Evolutionary conservation across 2,797 vertebrate genomes (phyloP).

Genomic region (Avahi laniger): DNA sequence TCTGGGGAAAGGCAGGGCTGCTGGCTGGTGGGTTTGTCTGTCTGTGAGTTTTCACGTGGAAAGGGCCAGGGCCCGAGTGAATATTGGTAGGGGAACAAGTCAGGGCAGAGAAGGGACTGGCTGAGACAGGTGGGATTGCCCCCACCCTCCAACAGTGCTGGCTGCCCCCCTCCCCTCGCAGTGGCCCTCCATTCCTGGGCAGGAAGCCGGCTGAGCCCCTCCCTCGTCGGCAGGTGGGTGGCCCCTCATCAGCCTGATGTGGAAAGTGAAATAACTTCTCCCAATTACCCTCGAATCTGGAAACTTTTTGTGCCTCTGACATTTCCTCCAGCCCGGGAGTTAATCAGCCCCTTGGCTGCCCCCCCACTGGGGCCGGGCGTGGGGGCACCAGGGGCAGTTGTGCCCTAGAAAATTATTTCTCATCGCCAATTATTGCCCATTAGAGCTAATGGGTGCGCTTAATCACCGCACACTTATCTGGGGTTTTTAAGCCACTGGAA

Average conservation of each 20-base stretch:
- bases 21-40: too few species aligned
- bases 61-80: neutral
- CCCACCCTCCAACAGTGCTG: neutral
- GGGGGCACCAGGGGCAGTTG: constrained; percentile 70
- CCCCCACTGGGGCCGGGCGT: constrained; percentile 76
- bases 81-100: neutral
- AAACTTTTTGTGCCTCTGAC: constrained; percentile 91
- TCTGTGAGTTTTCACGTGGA: neutral
- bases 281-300: constrained; percentile 89
- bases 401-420: constrained; percentile 92
- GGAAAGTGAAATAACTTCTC: constrained; percentile 88
- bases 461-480: constrained; percentile 90
- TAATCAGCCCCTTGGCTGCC: constrained; percentile 90
- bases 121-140: neutral
- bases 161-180: neutral
- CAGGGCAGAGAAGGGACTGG: neutral
- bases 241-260: constrained; percentile 84
- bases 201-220: constrained; percentile 59
- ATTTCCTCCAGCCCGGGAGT: constrained; percentile 88
- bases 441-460: constrained; percentile 89
- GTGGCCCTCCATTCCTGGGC: neutral
- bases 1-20: neutral
- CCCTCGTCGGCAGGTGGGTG: constrained; percentile 85
- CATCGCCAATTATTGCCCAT: constrained; percentile 93
- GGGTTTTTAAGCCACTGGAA: constrained; percentile 86